phyloP scores from a whole-genome alignment of 1,140 invertebrate species.

The Pogonognathellus flavescens region DNA sequence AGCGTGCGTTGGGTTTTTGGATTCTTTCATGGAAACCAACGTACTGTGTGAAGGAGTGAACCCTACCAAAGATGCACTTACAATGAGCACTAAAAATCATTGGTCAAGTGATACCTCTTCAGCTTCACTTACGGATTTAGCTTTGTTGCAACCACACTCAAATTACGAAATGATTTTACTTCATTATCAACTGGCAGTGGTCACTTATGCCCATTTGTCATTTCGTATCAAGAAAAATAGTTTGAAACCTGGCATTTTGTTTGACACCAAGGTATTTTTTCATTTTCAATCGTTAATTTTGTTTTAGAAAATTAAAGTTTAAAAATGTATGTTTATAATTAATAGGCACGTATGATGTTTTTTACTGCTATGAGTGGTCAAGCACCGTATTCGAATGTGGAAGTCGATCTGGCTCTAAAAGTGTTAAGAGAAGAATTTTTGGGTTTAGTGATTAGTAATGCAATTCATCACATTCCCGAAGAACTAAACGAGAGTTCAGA shows the following conservation, averaged over 20 bases:
- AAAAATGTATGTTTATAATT: background rate
- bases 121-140: constrained; percentile 80
- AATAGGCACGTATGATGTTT: constrained; percentile 62
- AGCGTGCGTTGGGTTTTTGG: constrained; percentile 79
- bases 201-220: constrained; percentile 82
- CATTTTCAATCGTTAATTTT: too few relatives aligned
- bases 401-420: constrained; percentile 66
- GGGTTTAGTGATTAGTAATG: constrained; percentile 56
- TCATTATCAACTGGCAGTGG: constrained; percentile 82
- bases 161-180: constrained; percentile 83
- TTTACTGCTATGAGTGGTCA: constrained; percentile 61
- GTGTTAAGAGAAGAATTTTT: constrained; percentile 65
- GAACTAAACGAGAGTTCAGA: constrained; percentile 35
- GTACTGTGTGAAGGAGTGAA: constrained; percentile 64
- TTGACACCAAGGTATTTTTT: constrained; percentile 78
- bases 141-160: constrained; percentile 80
- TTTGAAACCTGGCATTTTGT: constrained; percentile 79
- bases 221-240: constrained; percentile 83
- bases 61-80: constrained; percentile 65
- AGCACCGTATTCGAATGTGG: constrained; percentile 60
- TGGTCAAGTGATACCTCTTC: constrained; percentile 70
- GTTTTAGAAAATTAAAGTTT: background rate
- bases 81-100: constrained; percentile 65
- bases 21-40: constrained; percentile 80
- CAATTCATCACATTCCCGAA: constrained; percentile 59